Evolutionary conservation across 2,888 invertebrate genomes (phyloP), one percentile per base, ranked within the genome.

Genomic region (Agrochola circellaris): DNA sequence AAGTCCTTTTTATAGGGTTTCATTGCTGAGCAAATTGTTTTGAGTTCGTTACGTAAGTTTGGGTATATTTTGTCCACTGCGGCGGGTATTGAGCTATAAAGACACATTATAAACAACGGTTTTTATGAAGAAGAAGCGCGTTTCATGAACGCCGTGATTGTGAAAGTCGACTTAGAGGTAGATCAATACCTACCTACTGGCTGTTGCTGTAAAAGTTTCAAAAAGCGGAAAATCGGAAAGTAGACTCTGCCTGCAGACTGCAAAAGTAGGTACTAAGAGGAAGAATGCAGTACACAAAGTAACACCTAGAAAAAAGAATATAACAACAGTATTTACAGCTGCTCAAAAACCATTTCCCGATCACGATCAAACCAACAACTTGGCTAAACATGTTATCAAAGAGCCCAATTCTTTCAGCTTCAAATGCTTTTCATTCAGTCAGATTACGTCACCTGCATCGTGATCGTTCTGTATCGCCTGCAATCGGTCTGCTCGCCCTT

Each of bases 401-500:
- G 26, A 69, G n/a, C 8, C 42, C 26, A 42, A 81, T 38, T 68
- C 26, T 83, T 88, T 87, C 87, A 88, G 86, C 70, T 51, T 78
- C 38, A 67, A 64, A 81, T 42, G 77, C 60, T 79, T 81, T 82
- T 77, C 65, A 81, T 78, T 75, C 70, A 77, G 77, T 66, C 17
- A 51, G 66, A 85, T 90, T 83, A 91, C 90, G 88, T 89, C 90
- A 89, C 84, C 65, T 83, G 79, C 86, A 84, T 88, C 85, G 77
- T 86, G 91, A 92, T 90, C 87, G 87, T 90, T 92, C 91, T 86
- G 89, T 83, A 81, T 83, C 88, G 90, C 81, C 83, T 93, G 94
- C 95, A 94, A 91, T 92, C 91, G 91, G 90, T 83, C 90, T 84
- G 86, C 84, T 86, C 90, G 95, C 93, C 95, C 95, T 95, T 95